These are phyloP conservation scores for Acrossocheilus wenchowensis DNA, from an alignment of 2,797 vertebrate species.

Conservation along the genomic window DNA sequence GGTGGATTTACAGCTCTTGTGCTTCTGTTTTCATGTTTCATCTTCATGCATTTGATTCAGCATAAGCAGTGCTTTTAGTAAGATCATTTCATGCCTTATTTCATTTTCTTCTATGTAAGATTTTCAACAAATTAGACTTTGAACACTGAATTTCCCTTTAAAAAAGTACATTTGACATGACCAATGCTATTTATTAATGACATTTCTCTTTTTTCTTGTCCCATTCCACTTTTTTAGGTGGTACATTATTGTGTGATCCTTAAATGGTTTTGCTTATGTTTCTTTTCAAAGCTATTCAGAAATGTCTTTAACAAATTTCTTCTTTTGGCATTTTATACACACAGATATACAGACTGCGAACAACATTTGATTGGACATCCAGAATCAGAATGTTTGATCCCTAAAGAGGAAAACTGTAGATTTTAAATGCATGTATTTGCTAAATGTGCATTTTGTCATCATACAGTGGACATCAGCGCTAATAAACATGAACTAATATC, in stretches of 20 bases:
- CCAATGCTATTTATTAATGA: background rate
- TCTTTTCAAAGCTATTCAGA: background rate
- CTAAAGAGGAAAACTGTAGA: background rate
- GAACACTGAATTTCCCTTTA: background rate
- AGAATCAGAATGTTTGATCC: background rate
- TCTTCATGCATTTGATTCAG: background rate
- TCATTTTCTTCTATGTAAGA: background rate
- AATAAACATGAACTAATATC: background rate
- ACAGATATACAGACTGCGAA: background rate
- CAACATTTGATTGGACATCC: too few species aligned
- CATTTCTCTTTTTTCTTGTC: background rate
- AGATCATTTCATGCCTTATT: background rate
- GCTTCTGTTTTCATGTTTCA: background rate
- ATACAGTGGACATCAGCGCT: background rate
- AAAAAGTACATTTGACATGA: background rate
- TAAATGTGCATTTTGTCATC: background rate
- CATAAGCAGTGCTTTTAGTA: background rate
- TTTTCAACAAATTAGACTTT: background rate
- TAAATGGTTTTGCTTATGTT: background rate
- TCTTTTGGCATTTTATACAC: background rate
- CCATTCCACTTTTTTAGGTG: background rate
- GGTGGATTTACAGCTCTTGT: background rate
- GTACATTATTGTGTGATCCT: background rate
- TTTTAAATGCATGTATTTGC: background rate
- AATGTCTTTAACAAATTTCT: background rate